Base-by-base conservation (phyloP, 2,888 invertebrate genomes). In the Cataglyphis livida region DNA sequence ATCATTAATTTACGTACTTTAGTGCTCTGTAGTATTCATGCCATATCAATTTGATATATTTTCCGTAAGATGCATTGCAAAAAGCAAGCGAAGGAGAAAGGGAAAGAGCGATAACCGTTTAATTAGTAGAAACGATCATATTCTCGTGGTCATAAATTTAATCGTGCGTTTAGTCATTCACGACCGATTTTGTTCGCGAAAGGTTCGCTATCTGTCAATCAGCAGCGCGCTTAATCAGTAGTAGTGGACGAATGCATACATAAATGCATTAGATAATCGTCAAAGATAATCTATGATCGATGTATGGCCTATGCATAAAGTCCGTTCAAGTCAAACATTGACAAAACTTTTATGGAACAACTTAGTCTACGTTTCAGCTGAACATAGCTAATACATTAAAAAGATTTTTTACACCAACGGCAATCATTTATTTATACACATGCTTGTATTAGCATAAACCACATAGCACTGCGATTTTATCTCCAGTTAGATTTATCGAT, bases 81-180 rank as follows among this genome's bases (percentile, higher is more conserved):
- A 81, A 81, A 81, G 44, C 61, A 35, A 28, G 10, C 61, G 41
- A n/a, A 38, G 62, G 28, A 51, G 73, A 62, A 25, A 28, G 62
- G 28, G 38, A 81, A 62, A 41, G 73, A 38, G 21, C 28, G 73
- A 51, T 73, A 73, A 73, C 54, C 64, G 54, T 64, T 54, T 9
- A 54, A 54, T 82, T 82, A 68, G 38, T 28, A 61, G 82, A 76
- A 82, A 51, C 75, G 68, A 51, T 59, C 70, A 35, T 51, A 9
- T 12, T 57, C n/a, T 21, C 32, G 32, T 28, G 44, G 15, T 18
- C 38, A 74, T 75, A 75, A 66, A 82, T 75, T 82, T 32, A 62
- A 62, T 48, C 74, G 68, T 15, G 54, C 51, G 38, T 41, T 68
- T 54, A n/a, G 12, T 41, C 32, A 32, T 68, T 78, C 25, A 25